Evolutionary conservation across 2,113 vertebrate genomes (phyloP), one percentile per base, ranked within the genome.

Genomic region (Psettodes erumei): DNA sequence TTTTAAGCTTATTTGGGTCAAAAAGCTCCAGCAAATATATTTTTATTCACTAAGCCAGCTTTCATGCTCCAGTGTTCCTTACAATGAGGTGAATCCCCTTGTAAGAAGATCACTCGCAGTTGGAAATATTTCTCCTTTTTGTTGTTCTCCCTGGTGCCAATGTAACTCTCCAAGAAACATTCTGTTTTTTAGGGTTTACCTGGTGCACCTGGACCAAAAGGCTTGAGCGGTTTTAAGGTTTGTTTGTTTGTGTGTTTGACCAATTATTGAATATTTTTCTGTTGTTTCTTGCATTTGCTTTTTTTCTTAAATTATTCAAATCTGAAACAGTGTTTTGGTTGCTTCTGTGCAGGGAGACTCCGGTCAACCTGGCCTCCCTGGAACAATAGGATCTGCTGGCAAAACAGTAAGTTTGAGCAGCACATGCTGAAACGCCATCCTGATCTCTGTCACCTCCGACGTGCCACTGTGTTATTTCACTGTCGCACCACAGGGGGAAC

Each of bases 321-420:
- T 75, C 6, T 73, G 2, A 76, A 21, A 63, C 10, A 1, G 32
- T 2, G 28, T 3, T 32, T 32, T 61, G 64, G 2, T 55, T 68
- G 30, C 69, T 65, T 77, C 16, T 40, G 1, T 76, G 65, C 85
- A 99, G 98, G 98, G 98, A 66, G 92, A 92, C 67, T 40, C 67
- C 37, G 98, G 98, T 75, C 82, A 93, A 42, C 70, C 91, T 18
- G 98, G 98, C 0, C 82, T 96, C 19, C 77, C 95, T 33, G 98
- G 98, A 55, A 94, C 94, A 50, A 89, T 98, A 88, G 98, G 98
- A 78, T 96, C 95, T 86, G 93, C 96, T 77, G 98, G 98, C 28
- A 99, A 96, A 95, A 79, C 84, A 51, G 98, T 99, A 91, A 95
- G 95, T 91, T 27, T 11, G 6, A 75, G 18, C 28, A 25, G 38